These are phyloP conservation scores for Asobara japonica DNA, from an alignment of 1,140 invertebrate genomes.

Conservation along the genomic window DNA sequence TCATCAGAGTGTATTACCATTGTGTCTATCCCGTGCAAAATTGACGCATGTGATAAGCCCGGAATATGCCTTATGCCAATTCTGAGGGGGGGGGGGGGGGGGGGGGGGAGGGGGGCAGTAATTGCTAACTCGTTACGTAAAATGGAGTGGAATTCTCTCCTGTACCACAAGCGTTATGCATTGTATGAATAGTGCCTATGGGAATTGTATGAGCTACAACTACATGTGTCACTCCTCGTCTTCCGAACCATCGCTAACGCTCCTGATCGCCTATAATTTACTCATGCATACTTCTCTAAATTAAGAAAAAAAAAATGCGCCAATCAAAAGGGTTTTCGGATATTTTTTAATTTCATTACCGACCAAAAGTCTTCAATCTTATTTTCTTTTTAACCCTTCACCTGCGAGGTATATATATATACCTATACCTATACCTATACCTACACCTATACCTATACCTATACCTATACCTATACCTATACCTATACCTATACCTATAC, in stretches of 20 bases:
- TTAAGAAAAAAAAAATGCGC: not conserved
- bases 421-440: too few species aligned
- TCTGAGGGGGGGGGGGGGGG: too few species aligned
- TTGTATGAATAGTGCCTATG: not conserved
- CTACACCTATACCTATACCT: too few species aligned
- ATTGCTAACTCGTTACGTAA: slow-evolving; percentile 35
- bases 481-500: too few species aligned
- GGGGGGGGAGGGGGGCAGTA: slow-evolving; percentile 19
- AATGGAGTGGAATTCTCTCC: slow-evolving; percentile 22
- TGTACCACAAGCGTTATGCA: slow-evolving; percentile 4
- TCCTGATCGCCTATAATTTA: not conserved
- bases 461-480: too few species aligned
- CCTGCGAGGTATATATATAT: too few species aligned
- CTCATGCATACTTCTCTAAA: not conserved
- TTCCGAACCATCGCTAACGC: not conserved
- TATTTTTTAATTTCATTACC: too few species aligned
- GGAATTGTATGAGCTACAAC: slow-evolving; percentile 1
- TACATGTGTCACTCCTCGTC: not conserved
- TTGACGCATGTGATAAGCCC: slow-evolving; percentile 13
- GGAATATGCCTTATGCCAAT: not conserved
- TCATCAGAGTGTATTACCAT: not conserved
- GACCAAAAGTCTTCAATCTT: too few species aligned
- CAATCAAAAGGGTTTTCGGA: too few species aligned
- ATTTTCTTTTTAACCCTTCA: too few species aligned
- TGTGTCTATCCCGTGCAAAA: slow-evolving; percentile 18